Conservation (phyloP, 2,113 vertebrate genomes). For the Coryphaenoides rupestris region DNA sequence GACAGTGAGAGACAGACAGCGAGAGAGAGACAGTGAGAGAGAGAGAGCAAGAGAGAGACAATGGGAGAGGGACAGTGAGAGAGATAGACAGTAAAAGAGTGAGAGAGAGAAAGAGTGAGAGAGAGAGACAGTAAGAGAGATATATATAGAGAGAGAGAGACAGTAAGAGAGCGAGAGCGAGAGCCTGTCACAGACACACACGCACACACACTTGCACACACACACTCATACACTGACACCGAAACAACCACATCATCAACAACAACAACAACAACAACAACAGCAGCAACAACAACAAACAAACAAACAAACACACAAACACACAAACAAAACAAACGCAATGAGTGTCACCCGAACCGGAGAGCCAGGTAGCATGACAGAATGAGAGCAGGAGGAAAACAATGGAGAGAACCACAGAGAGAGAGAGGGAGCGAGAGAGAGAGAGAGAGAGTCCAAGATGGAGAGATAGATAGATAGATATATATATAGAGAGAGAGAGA, state of each 20-base stretch:
- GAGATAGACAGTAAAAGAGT: too few species aligned
- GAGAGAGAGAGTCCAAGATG: too few species aligned
- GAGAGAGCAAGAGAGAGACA: slow-evolving; percentile 21
- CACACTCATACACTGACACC: neutral
- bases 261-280: neutral
- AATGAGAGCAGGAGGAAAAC: neutral
- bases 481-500: slow-evolving; percentile 24
- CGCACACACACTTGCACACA: neutral
- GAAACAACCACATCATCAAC: neutral
- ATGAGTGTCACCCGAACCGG: neutral
- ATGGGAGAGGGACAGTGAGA: neutral
- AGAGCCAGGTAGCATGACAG: neutral
- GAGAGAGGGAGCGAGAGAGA: neutral
- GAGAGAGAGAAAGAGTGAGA: neutral
- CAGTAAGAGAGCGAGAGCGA: too few species aligned
- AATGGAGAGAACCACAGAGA: neutral
- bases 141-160: neutral
- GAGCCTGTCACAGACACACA: neutral
- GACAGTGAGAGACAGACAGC: slow-evolving; percentile 19
- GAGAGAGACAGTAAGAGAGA: neutral
- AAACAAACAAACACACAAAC: neutral
- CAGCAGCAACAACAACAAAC: neutral
- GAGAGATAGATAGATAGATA: slow-evolving; percentile 6
- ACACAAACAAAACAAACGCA: neutral
- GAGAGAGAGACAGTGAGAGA: slow-evolving; percentile 10